Percentiles rank a stretch among this genome's conserved stretches.
Evolutionary conservation across 2,113 vertebrate species (phyloP).

Genomic region (Mustelus asterias): DNA sequence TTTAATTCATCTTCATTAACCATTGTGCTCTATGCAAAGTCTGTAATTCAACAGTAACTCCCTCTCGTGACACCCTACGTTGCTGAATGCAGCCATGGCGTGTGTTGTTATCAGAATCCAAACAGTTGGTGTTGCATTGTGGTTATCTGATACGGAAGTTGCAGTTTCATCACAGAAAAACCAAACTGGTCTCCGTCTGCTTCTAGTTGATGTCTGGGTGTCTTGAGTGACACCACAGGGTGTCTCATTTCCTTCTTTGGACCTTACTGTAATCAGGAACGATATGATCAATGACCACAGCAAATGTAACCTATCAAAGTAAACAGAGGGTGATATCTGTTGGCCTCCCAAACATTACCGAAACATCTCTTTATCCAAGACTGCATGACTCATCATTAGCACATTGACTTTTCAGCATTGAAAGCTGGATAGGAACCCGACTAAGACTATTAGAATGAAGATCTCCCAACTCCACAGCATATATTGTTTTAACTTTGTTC

Average conservation of each 20-base stretch:
- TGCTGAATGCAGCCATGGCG: not conserved
- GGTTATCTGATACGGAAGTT: not conserved
- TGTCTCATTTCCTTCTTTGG: not conserved
- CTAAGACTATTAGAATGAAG: not conserved
- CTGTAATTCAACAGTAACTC: not conserved
- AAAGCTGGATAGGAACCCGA: not conserved
- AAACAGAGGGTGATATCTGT: not conserved
- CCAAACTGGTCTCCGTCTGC: not conserved
- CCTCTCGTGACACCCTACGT: not conserved
- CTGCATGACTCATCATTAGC: not conserved
- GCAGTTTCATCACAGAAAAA: constrained; percentile 20
- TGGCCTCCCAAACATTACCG: not conserved
- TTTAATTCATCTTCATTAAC: not conserved
- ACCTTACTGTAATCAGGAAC: not conserved
- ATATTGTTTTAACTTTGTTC: not conserved
- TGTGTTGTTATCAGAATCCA: not conserved
- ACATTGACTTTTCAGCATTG: not conserved
- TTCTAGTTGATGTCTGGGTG: not conserved
- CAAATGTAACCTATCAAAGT: not conserved
- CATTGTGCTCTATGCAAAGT: not conserved
- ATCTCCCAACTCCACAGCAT: not conserved
- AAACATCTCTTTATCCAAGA: not conserved
- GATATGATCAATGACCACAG: not conserved
- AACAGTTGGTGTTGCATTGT: constrained; percentile 21
- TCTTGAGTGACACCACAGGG: not conserved